Evolutionary conservation across 2,113 vertebrate species (phyloP).

Genomic region (Mesembrinibis cayennensis): DNA sequence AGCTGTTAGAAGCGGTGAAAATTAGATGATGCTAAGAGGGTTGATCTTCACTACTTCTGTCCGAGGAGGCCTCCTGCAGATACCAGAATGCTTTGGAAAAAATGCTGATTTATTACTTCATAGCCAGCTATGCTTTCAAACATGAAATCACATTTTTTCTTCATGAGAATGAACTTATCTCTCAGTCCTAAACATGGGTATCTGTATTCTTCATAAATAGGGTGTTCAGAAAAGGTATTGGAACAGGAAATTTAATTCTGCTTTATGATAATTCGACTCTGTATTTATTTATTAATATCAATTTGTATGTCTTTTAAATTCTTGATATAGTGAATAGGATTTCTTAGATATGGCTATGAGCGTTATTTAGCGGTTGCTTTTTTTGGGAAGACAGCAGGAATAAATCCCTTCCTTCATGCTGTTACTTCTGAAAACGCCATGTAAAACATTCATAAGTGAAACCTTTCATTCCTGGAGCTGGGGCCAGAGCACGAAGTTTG

Average conservation of each 20-base stretch:
- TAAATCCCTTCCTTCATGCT: background rate
- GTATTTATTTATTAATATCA: background rate
- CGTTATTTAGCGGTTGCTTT: background rate
- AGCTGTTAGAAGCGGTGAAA: background rate
- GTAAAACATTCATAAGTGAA: background rate
- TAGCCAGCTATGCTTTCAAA: background rate
- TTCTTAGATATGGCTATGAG: background rate
- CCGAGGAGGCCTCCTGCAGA: background rate
- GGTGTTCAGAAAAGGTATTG: background rate
- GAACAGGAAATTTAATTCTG: background rate
- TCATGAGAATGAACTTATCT: background rate
- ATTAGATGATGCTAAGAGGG: background rate
- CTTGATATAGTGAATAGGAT: background rate
- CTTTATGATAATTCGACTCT: background rate
- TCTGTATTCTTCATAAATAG: background rate
- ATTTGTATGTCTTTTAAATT: background rate
- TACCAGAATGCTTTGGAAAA: background rate
- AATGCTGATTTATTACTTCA: background rate
- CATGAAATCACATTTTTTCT: background rate
- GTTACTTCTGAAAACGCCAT: background rate
- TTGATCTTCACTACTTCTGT: background rate
- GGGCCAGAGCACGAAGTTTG: background rate
- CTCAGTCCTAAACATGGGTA: background rate
- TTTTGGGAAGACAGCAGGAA: background rate
- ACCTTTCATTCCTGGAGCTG: background rate